Evolutionary conservation across 2,888 invertebrate species (phyloP).

Genomic region (Epinotia demarniana): DNA sequence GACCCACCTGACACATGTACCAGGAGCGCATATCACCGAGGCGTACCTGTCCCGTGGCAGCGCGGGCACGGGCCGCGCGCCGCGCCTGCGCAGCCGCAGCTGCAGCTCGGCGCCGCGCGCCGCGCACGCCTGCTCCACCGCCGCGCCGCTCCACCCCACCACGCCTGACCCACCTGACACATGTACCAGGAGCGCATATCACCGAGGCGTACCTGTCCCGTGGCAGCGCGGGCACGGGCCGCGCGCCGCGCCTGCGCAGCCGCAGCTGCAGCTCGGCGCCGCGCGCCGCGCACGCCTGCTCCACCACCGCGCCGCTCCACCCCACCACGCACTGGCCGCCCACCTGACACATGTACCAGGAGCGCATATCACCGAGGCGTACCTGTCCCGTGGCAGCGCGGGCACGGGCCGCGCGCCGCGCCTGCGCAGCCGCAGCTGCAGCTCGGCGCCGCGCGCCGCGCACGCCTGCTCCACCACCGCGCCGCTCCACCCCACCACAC

Average conservation of each 20-base stretch:
- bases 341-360: constrained; percentile 54
- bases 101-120: constrained; percentile 53
- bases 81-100: constrained; percentile 60
- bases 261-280: constrained; percentile 55
- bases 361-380: background rate
- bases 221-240: constrained; percentile 39
- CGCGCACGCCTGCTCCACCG: constrained; percentile 62
- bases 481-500: constrained; percentile 74
- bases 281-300: constrained; percentile 53
- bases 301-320: constrained; percentile 75
- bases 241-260: constrained; percentile 59
- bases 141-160: constrained; percentile 74
- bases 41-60: background rate
- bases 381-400: constrained; percentile 11
- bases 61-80: constrained; percentile 48
- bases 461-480: constrained; percentile 64
- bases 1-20: constrained; percentile 59
- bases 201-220: background rate
- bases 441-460: constrained; percentile 53
- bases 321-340: constrained; percentile 69
- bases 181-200: too few species aligned
- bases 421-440: constrained; percentile 58
- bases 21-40: background rate
- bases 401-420: constrained; percentile 53
- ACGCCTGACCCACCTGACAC: constrained; percentile 68